phyloP scores from a whole-genome alignment of 2,113 vertebrate species.

The Epinephelus fuscoguttatus region DNA sequence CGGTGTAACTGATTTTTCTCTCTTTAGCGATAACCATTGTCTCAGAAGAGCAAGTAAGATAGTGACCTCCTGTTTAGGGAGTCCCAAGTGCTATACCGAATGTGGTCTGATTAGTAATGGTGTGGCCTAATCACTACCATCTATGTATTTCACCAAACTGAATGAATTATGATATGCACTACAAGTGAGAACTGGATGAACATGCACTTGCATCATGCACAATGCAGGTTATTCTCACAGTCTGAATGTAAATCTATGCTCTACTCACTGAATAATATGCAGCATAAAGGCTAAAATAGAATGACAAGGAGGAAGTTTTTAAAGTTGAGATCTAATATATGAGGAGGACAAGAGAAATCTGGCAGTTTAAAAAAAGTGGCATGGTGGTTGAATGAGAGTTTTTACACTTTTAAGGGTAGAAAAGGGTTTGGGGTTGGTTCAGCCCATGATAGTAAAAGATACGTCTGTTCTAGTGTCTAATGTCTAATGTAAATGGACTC shows the following conservation, averaged over 20 bases:
- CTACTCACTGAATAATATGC: not conserved
- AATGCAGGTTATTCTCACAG: not conserved
- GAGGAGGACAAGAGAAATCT: not conserved
- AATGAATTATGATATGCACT: not conserved
- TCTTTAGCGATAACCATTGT: too few relatives aligned
- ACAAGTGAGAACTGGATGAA: not conserved
- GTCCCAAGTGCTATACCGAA: too few relatives aligned
- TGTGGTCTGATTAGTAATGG: not conserved
- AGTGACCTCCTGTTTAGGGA: not conserved
- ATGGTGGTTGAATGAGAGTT: not conserved
- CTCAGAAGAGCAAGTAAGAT: too few relatives aligned
- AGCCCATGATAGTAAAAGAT: not conserved
- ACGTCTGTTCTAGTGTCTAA: not conserved
- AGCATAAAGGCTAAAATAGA: not conserved
- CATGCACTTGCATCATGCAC: not conserved
- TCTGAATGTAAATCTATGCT: not conserved
- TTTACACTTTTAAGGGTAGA: not conserved
- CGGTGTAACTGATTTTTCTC: too few relatives aligned
- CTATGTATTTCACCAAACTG: not conserved
- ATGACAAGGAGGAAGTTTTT: not conserved
- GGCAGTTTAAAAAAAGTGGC: not conserved
- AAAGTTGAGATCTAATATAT: not conserved
- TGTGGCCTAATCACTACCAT: not conserved
- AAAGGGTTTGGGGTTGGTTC: not conserved
- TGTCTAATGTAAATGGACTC: not conserved